Evolutionary conservation across 2,113 vertebrate species (phyloP).

Genomic region (Nerophis lumbriciformis): DNA sequence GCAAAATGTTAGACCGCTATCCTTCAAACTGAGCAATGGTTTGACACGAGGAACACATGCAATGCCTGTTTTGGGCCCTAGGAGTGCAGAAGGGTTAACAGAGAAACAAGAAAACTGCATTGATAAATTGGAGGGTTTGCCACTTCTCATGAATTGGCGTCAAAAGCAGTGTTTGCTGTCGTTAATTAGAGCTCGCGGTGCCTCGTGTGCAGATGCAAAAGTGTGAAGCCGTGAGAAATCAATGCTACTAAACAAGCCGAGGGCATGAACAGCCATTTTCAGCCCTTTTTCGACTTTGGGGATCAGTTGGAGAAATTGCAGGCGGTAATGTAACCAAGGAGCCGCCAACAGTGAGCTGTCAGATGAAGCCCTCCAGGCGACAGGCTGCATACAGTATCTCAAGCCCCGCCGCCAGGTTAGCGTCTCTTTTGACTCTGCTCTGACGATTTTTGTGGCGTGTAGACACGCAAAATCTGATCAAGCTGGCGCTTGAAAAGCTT

Average conservation of each 20-base stretch:
- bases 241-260: too few species aligned
- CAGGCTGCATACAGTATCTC: background rate
- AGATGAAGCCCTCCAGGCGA: conserved; percentile 3
- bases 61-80: too few species aligned
- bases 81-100: background rate
- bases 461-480: background rate
- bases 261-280: background rate
- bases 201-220: too few species aligned
- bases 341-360: background rate
- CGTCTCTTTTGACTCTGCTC: background rate
- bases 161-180: background rate
- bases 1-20: too few species aligned
- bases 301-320: background rate
- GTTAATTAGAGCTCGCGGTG: too few species aligned
- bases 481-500: background rate
- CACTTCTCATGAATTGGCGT: background rate
- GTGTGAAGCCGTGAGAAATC: too few species aligned
- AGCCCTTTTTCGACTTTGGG: background rate
- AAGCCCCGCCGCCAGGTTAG: background rate
- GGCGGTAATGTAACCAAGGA: background rate
- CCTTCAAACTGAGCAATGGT: too few species aligned
- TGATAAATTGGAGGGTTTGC: background rate
- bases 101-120: background rate
- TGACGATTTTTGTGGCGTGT: background rate
- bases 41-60: too few species aligned